A percentile compares a stretch with the other conserved stretches of the same genome.
These are phyloP conservation scores for Halictus ligatus DNA, from an alignment of 2,888 invertebrate species.

Conservation along the genomic window DNA sequence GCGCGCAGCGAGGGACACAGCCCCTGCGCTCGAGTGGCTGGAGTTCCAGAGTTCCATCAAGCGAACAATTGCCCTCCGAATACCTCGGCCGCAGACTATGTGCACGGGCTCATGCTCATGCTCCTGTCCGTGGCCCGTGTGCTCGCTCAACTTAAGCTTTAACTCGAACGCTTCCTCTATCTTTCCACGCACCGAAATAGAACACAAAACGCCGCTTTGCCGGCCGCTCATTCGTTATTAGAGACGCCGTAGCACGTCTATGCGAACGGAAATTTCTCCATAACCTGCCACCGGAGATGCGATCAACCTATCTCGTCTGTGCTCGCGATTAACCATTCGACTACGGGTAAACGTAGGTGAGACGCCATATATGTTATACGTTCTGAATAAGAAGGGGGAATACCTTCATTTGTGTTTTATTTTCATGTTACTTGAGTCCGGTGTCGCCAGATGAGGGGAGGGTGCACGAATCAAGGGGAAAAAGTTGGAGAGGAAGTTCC, in stretches of 20 bases:
- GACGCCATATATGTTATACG: no score
- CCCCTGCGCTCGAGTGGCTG: conserved; percentile 24
- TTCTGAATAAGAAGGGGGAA: no score
- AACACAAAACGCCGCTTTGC: conserved; percentile 4
- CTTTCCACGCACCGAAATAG: not conserved
- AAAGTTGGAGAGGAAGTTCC: no score
- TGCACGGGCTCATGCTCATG: not conserved
- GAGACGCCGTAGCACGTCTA: not conserved
- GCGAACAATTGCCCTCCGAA: conserved; percentile 29
- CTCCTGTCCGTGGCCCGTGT: not conserved
- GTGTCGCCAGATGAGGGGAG: no score
- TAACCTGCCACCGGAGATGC: no score
- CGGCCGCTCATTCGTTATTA: not conserved
- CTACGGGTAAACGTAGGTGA: no score
- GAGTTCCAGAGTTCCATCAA: conserved; percentile 26
- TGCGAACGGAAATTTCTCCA: no score
- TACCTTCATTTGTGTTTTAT: no score
- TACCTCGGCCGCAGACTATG: conserved; percentile 14
- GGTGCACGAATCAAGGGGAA: no score
- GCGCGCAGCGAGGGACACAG: conserved; percentile 28
- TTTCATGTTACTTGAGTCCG: no score
- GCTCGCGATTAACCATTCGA: no score
- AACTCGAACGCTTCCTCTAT: conserved; percentile 1
- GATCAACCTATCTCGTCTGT: no score
- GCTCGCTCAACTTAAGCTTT: not conserved